Base-by-base conservation (phyloP, 2,888 invertebrate species). In the Mimas tiliae region DNA sequence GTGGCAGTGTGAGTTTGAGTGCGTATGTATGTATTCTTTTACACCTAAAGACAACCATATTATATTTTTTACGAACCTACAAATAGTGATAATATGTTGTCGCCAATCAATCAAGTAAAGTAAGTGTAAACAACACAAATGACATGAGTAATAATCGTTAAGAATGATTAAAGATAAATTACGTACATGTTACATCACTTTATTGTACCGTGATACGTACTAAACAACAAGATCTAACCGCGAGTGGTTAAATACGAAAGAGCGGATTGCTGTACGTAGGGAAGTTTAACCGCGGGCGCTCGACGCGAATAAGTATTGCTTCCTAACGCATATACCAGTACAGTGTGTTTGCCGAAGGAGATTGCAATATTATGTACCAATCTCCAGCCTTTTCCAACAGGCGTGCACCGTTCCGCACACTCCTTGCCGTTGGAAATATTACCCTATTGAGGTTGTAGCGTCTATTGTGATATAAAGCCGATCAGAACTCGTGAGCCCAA, bases 301-400 rank as follows among this genome's bases (percentile, higher is more conserved):
- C 82, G 81, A 74, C 80, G 77, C 81, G 83, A 77, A 81, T 85
- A 83, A 81, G 87, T 89, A 88, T 89, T 85, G 75, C 79, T 84
- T 87, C 84, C 84, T 79, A 86, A 86, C 84, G 85, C 86, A 87
- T 79, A 85, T 80, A 81, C 64, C 52, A 66, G 66, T 53, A 63
- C 79, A 72, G 75, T 79, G 75, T 90, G 87, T 90, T 90, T 90
- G 87, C 85, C 69, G 75, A 84, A 83, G 85, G 89, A 90, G 88
- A 90, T 90, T 90, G 90, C 90, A 89, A 89, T 90, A 89, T 89
- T 88, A 88, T 89, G 89, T 88, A 88, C 85, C 86, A 85, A 90
- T 86, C 86, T 81, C 82, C 73, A 82, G 83, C 81, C 81, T 85
- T 83, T 86, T 83, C 83, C 82, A 78, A 79, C 76, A 80, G 77